Conservation (phyloP, 2,113 vertebrate species). For the Phocoena phocoena region DNA sequence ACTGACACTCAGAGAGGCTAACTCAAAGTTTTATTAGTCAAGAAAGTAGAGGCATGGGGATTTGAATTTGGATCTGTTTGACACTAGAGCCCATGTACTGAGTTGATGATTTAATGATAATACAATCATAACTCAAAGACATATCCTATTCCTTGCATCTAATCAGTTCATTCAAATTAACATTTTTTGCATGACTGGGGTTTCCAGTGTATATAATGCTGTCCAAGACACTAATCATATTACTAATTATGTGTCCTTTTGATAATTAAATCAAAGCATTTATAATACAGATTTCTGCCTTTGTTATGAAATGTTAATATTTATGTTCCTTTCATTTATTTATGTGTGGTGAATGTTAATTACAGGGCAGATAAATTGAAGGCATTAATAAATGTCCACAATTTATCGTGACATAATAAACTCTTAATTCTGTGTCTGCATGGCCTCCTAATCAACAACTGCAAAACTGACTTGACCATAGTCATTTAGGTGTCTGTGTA, state of each 20-base stretch:
- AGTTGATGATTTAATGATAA: background rate
- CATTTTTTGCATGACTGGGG: background rate
- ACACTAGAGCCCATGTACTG: background rate
- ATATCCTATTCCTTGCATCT: background rate
- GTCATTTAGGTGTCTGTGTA: background rate
- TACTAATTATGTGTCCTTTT: conserved; percentile 2
- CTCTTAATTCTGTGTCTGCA: background rate
- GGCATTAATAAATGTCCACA: background rate
- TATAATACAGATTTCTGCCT: conserved; percentile 24
- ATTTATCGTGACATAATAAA: background rate
- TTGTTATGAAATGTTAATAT: conserved; percentile 49
- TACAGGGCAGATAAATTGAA: conserved; percentile 22
- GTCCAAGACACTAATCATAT: background rate
- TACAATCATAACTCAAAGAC: conserved; percentile 18
- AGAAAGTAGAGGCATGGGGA: background rate
- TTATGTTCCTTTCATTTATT: conserved; percentile 50
- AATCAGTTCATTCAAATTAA: conserved; percentile 31
- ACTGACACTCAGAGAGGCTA: background rate
- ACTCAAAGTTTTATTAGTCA: background rate
- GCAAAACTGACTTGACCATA: background rate
- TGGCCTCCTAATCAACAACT: background rate
- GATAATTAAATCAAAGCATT: conserved; percentile 7
- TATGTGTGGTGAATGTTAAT: conserved; percentile 45
- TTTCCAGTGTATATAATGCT: background rate
- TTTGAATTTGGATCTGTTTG: background rate